Evolutionary conservation across 2,888 invertebrate species (phyloP).

Genomic region (Meganola albula): DNA sequence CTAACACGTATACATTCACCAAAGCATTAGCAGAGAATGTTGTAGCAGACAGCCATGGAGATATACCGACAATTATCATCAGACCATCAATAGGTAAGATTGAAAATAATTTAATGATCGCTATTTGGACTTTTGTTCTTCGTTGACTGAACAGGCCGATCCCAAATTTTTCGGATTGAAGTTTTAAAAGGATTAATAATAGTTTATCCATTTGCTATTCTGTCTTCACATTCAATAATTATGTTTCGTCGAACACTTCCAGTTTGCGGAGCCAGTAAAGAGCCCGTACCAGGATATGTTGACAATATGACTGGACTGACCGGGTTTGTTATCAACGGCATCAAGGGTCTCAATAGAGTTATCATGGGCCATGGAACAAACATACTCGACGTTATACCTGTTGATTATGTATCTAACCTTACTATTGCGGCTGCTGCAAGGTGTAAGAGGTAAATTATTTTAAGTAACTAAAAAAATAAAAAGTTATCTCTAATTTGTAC

Average conservation of each 20-base stretch:
- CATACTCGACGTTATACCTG: conserved; percentile 77
- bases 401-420: conserved; percentile 90
- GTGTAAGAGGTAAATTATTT: conserved; percentile 26
- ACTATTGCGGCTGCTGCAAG: conserved; percentile 83
- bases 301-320: conserved; percentile 28
- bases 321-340: conserved; percentile 7
- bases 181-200: not conserved
- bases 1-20: conserved; percentile 37
- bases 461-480: conserved; percentile 14
- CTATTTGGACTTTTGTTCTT: no score
- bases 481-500: no score
- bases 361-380: conserved; percentile 9
- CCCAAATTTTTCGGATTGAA: no score
- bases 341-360: conserved; percentile 20
- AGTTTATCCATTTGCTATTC: not conserved
- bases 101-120: no score
- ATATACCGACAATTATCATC: conserved; percentile 40
- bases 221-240: no score
- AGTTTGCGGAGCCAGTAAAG: conserved; percentile 27
- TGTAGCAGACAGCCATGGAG: conserved; percentile 21
- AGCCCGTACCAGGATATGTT: conserved; percentile 31
- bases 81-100: conserved; percentile 47
- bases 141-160: no score
- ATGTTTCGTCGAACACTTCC: no score
- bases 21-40: conserved; percentile 35